These are phyloP conservation scores for Poecilia velifera DNA, from an alignment of 2,797 vertebrate genomes.

Conservation along the genomic window DNA sequence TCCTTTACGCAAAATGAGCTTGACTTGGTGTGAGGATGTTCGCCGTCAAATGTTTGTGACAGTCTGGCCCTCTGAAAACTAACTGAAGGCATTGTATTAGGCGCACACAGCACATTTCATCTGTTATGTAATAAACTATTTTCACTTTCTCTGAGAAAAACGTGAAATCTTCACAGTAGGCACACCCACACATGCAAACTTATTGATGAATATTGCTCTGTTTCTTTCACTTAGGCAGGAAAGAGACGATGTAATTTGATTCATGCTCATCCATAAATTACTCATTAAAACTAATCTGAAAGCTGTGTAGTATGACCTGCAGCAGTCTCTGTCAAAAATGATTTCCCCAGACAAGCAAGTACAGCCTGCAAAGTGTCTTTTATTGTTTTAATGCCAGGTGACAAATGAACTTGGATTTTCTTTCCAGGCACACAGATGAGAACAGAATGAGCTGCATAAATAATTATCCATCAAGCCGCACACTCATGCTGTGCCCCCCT, in stretches of 20 bases:
- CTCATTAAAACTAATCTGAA: constrained; percentile 31
- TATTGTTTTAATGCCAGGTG: constrained; percentile 50
- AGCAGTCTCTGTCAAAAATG: constrained; percentile 35
- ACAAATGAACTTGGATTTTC: constrained; percentile 64
- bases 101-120: neutral
- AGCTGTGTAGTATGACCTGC: constrained; percentile 37
- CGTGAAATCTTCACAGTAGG: constrained; percentile 11
- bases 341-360: constrained; percentile 33
- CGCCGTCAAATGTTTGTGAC: constrained; percentile 37
- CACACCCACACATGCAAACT: neutral
- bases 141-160: constrained; percentile 9
- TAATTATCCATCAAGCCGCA: constrained; percentile 57
- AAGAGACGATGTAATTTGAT: constrained; percentile 31
- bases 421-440: constrained; percentile 64
- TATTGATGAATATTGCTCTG: constrained; percentile 26
- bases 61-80: constrained; percentile 23
- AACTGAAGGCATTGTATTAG: neutral
- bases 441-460: constrained; percentile 62
- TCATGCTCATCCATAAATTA: constrained; percentile 18
- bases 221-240: constrained; percentile 16
- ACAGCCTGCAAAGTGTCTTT: neutral
- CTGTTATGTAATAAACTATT: constrained; percentile 22
- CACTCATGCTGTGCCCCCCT: constrained; percentile 61
- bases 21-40: constrained; percentile 16
- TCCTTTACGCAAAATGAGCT: constrained; percentile 59